Evolutionary conservation across 2,113 vertebrate genomes (phyloP), one percentile per base, ranked within the genome.

Genomic region (human (Homo sapiens)): DNA sequence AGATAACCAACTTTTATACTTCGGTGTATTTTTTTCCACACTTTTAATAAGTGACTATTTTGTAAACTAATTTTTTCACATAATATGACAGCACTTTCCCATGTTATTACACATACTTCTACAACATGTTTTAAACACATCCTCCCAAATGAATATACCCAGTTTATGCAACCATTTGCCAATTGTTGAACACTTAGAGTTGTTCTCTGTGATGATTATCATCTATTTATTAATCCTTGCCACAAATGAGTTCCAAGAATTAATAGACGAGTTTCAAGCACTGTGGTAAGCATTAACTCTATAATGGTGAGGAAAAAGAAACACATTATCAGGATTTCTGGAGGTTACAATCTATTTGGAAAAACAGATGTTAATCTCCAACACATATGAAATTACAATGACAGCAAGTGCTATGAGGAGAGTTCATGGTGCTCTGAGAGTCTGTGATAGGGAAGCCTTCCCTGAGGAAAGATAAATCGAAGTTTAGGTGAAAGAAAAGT

Each of bases 371-470:
- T 85, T 91, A 81, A 78, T 94, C 82, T 96, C 59, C 64, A 95
- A 94, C 23, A 90, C 48, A 96, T 7, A 93, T 30, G 97, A 91
- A 94, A 84, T 92, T 57, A 73, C 52, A 96, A 97, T 83, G 79
- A 95, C 1, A 94, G 14, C 75, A 97, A 96, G 82, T 90, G 45
- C 35, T 96, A 90, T 85, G 45, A 96, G 82, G 88, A 96, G 23
- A 94, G 59, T 93, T 93, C 78, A 85, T 64, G 40, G 45, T 95
- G 48, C 35, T 96, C 52, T 96, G 90, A 96, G 38, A 86, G 70
- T 95, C 92, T 93, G n/a, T 76, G 75, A 88, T 57, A 96, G 68
- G 93, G 96, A 97, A 95, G 92, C 75, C 87, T 97, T 96, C 70
- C 92, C 87, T 95, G 73, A 95, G 72, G 90, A 97, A 97, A 88